phyloP scores from a whole-genome alignment of 92 coral and sea anemone genomes.

The Hydrozoanthus gracilis region DNA sequence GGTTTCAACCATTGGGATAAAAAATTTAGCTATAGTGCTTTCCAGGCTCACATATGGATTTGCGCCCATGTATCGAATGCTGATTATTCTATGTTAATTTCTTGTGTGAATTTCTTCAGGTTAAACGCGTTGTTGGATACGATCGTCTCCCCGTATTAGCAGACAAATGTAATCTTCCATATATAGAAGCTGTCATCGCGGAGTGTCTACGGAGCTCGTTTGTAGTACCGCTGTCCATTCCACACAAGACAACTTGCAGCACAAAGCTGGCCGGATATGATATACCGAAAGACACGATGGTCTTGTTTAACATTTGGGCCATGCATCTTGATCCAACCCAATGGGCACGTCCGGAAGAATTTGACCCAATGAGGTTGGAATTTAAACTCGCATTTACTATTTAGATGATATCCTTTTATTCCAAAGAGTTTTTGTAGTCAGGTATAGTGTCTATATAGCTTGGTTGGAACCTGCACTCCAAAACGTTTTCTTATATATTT shows the following conservation, averaged over 20 bases:
- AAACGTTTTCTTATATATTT: too few species aligned
- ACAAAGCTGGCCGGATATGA: constrained; percentile 55
- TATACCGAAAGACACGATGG: constrained; percentile 64
- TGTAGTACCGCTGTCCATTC: constrained; percentile 40
- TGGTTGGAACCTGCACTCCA: too few species aligned
- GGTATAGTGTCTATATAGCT: too few species aligned
- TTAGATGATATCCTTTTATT: not conserved
- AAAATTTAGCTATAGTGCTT: too few species aligned
- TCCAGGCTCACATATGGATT: too few species aligned
- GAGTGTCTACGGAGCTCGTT: constrained; percentile 45
- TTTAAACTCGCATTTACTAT: not conserved
- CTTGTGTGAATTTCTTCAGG: too few species aligned
- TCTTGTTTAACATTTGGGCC: constrained; percentile 61
- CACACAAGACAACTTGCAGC: constrained; percentile 61
- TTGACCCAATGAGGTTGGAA: constrained; percentile 60
- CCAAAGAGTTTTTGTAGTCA: not conserved
- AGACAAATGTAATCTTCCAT: constrained; percentile 57
- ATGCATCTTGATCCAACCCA: constrained; percentile 60
- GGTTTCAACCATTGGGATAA: too few species aligned
- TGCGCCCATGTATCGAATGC: too few species aligned
- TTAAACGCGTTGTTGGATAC: constrained; percentile 19
- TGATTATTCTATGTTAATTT: too few species aligned
- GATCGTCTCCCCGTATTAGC: constrained; percentile 53
- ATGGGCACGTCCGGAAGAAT: constrained; percentile 53
- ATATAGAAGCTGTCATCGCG: constrained; percentile 63